Conservation (phyloP, 2,888 invertebrate species). For the Diploptera punctata region DNA sequence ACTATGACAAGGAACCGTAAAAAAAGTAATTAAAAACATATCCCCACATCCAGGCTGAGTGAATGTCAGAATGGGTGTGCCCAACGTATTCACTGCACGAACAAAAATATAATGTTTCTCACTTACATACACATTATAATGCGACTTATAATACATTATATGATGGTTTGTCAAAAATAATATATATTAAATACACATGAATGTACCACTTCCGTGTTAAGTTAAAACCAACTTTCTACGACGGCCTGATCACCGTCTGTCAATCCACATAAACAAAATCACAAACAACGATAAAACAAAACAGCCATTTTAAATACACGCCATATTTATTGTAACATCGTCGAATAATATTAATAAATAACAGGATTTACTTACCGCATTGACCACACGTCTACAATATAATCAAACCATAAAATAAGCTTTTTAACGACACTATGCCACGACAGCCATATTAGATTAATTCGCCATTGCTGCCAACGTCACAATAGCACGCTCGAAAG, state of each 20-base stretch:
- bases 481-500: background rate
- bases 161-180: too few species aligned
- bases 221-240: slow-evolving; percentile 33
- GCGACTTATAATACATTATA: too few species aligned
- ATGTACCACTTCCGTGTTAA: slow-evolving; percentile 34
- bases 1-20: too few species aligned
- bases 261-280: slow-evolving; percentile 13
- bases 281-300: background rate
- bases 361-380: background rate
- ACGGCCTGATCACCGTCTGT: slow-evolving; percentile 5
- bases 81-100: background rate
- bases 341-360: background rate
- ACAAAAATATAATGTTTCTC: too few species aligned
- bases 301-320: background rate
- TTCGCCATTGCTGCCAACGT: slow-evolving; percentile 34
- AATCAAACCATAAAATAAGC: slow-evolving; percentile 1
- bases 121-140: too few species aligned
- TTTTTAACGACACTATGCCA: slow-evolving; percentile 34
- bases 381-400: too few species aligned
- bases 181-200: background rate
- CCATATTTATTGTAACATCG: background rate
- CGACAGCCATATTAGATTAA: slow-evolving; percentile 43
- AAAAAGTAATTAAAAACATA: too few species aligned
- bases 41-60: too few species aligned
- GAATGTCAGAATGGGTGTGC: slow-evolving; percentile 9